Percentiles rank a stretch among this genome's conserved stretches.
Conservation (phyloP, 2,888 invertebrate species). For the Gandaritis pyraliata region DNA sequence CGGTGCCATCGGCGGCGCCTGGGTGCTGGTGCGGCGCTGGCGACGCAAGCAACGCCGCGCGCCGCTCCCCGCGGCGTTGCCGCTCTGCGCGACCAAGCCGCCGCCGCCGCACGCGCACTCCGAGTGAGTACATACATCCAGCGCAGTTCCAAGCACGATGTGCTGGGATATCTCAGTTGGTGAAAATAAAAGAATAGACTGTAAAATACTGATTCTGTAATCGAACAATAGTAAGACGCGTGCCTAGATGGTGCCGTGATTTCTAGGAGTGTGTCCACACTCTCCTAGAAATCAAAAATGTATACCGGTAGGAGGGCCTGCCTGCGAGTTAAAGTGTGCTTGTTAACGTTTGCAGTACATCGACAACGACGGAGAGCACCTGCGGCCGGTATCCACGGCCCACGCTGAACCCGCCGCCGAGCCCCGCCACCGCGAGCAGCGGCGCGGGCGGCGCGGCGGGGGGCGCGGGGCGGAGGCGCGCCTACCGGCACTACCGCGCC, state of each 20-base stretch:
- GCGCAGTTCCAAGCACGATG: too few species aligned
- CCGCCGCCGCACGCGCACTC: constrained; percentile 48
- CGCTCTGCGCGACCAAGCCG: constrained; percentile 47
- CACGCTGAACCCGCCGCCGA: constrained; percentile 95
- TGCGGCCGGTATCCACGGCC: constrained; percentile 92
- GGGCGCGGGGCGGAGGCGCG: constrained; percentile 82
- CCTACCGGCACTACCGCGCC: constrained; percentile 91
- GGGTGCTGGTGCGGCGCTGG: constrained; percentile 57
- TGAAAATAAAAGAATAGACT: too few species aligned
- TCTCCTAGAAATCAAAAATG: too few species aligned
- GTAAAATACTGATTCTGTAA: too few species aligned
- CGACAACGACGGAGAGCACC: constrained; percentile 79
- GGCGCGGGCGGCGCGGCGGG: constrained; percentile 89
- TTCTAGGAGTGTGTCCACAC: too few species aligned
- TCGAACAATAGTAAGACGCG: too few species aligned
- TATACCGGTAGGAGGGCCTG: too few species aligned
- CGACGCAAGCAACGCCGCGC: constrained; percentile 45
- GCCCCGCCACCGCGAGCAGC: constrained; percentile 91
- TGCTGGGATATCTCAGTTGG: too few species aligned
- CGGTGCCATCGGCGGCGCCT: constrained; percentile 55
- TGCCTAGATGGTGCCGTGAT: too few species aligned
- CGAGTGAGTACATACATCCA: constrained; percentile 56
- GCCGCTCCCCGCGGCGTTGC: constrained; percentile 46
- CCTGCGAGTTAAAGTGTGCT: neutral
- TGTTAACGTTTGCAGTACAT: constrained; percentile 69